phyloP scores from a whole-genome alignment of 64 coral and sea anemone species.

The Actinia equina region DNA sequence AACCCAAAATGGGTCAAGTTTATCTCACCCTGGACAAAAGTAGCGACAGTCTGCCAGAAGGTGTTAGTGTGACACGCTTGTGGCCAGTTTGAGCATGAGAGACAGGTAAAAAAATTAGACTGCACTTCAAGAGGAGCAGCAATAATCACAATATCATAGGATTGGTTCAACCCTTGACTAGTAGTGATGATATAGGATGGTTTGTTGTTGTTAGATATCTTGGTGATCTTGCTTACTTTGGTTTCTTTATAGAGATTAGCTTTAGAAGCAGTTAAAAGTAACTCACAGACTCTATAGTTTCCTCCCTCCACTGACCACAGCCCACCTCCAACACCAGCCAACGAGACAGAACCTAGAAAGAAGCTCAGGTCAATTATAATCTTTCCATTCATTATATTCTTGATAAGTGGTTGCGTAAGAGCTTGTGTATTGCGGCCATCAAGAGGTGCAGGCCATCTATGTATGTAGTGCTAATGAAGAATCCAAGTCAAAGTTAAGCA shows the following conservation, averaged over 20 bases:
- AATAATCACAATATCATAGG: conserved; percentile 87
- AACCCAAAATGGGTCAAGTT: conserved; percentile 73
- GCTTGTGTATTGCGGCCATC: background rate
- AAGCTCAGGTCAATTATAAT: background rate
- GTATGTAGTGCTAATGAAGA: too few relatives aligned
- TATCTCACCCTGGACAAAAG: conserved; percentile 61
- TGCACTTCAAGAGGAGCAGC: conserved; percentile 66
- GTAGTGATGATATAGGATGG: conserved; percentile 59
- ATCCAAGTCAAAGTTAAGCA: too few relatives aligned
- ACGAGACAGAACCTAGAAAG: conserved; percentile 67
- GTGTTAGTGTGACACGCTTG: background rate
- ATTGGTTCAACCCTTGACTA: conserved; percentile 19
- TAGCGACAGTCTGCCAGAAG: conserved; percentile 77
- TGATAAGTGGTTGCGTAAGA: background rate
- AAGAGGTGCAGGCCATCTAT: too few relatives aligned
- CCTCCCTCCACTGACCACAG: conserved; percentile 94
- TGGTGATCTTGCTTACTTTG: conserved; percentile 57
- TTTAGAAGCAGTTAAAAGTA: conserved; percentile 58
- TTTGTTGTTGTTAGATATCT: background rate
- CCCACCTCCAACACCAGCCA: conserved; percentile 80
- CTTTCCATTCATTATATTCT: background rate
- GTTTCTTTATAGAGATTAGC: conserved; percentile 68
- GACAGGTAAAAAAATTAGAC: conserved; percentile 68
- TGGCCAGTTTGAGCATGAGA: conserved; percentile 79
- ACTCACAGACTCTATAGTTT: conserved; percentile 90